Base-by-base conservation (phyloP, 2,888 invertebrate genomes). In the Pantelozetes paolii region DNA sequence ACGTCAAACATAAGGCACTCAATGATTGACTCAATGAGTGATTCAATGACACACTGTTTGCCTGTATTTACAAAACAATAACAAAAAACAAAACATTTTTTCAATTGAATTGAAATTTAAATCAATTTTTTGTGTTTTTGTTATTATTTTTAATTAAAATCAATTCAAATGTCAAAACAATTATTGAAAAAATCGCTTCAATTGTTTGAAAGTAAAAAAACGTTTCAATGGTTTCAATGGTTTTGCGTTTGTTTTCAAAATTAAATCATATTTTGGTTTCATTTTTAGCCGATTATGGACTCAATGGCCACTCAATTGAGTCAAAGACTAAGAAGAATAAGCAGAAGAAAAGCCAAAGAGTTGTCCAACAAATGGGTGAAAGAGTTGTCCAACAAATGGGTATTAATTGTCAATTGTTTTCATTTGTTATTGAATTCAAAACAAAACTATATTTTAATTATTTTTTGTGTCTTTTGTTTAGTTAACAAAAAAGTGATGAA, bases 151-250 rank as follows among this genome's bases (percentile, higher is more conserved):
- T 36, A 48, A 11, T n/a, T n/a, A 48, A 48, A 11, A 48, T n/a
- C n/a, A n/a, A n/a, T n/a, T 15, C 20, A 62, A 62, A 62, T 67
- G 67, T 67, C 67, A 8, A 67, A 67, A 67, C 36, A 40, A 67
- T 40, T 67, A 20, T 26, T 67, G 11, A 67, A 67, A 26, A 42
- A 67, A 40, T 67, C 67, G 42, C 23, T 67, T 23, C 40, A 13
- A 67, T 42, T 67, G 11, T 40, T 67, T 23, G 67, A 67, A 23
- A 42, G 42, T 40, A 67, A 36, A 18, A 36, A 64, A 36, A 36
- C 5, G 36, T 36, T 8, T 36, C 9, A 36, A 8, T 8, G 36
- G 36, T 36, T 36, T 36, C 9, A 36, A 36, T 36, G 9, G 9
- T 9, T 36, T 8, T 36, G n/a, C n/a, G n/a, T n/a, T n/a, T 36